Base-by-base conservation (phyloP, 2,888 invertebrate genomes). In the Coenonympha arcania region DNA sequence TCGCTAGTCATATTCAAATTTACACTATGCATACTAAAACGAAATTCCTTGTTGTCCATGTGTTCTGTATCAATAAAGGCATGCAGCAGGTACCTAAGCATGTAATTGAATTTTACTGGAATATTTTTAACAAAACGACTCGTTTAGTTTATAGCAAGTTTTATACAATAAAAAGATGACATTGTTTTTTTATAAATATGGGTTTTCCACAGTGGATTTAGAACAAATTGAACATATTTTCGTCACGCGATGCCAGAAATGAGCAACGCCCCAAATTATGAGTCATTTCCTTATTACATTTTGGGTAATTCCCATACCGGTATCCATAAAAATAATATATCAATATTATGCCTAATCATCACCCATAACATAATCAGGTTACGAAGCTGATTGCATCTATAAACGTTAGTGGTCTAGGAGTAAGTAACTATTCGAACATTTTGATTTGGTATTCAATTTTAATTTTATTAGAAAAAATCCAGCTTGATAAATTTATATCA, bases 181-280 rank as follows among this genome's bases (percentile, higher is more conserved):
- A 40, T 31, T 33, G 26, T 41, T 55, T 55, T 43, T 34, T 52
- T 55, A 55, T 31, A 46, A 34, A 43, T 46, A 41, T 49, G 49
- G 47, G 34, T 46, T 49, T 43, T 36, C 37, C 46, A 49, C 30
- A 42, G 50, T 26, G 28, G n/a, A n/a, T n/a, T n/a, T n/a, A 30
- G 33, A 39, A 41, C 42, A 52, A 37, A 46, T 49, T 49, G 40
- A 49, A 42, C 39, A 33, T 42, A 43, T 49, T 47, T 33, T 33
- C 22, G 47, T 45, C 56, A 56, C 54, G 56, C 56, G 18, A 56
- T 6, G 30, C 37, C 18, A 22, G n/a, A 39, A 46, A 47, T 42
- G 31, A 37, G 11, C 30, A 37, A 15, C 47, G 2, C 51, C 50
- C 46, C 24, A 37, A 42, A 51, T 28, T 42, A 51, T 33, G 42